Conservation (phyloP, 1,140 invertebrate genomes). For the Melanaphis sacchari region DNA sequence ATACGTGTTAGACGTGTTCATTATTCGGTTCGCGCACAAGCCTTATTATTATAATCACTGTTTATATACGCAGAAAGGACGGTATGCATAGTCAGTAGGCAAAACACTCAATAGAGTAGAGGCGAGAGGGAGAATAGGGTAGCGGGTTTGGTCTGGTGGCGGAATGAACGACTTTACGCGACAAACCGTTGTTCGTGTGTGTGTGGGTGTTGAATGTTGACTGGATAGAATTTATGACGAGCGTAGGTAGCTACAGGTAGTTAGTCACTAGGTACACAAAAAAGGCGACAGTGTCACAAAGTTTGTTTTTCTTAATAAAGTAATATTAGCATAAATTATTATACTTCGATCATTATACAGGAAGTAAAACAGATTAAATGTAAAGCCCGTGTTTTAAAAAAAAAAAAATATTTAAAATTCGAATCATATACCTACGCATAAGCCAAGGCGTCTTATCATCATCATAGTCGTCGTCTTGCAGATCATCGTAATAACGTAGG, state of each 20-base stretch:
- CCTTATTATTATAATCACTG: not conserved
- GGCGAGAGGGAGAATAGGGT: too few relatives aligned
- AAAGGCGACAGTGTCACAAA: not conserved
- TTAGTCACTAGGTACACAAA: not conserved
- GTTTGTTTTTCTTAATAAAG: not conserved
- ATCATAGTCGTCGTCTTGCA: not conserved
- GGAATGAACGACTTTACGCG: not conserved
- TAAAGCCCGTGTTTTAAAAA: not conserved
- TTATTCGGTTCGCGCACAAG: not conserved
- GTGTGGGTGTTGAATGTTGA: not conserved
- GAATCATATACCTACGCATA: not conserved
- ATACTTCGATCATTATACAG: not conserved
- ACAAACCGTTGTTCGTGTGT: not conserved
- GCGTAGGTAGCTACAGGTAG: not conserved
- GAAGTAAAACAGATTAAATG: not conserved
- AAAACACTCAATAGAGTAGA: not conserved
- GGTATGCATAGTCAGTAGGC: not conserved
- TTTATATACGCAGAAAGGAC: not conserved
- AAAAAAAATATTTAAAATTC: not conserved
- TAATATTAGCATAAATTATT: not conserved
- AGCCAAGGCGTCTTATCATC: not conserved
- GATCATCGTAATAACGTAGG: not conserved
- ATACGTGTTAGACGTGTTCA: not conserved
- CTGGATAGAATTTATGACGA: not conserved
- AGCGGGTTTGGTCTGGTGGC: not conserved